These are phyloP conservation scores for Synergus gifuensis DNA, from an alignment of 2,888 invertebrate species.

Conservation along the genomic window DNA sequence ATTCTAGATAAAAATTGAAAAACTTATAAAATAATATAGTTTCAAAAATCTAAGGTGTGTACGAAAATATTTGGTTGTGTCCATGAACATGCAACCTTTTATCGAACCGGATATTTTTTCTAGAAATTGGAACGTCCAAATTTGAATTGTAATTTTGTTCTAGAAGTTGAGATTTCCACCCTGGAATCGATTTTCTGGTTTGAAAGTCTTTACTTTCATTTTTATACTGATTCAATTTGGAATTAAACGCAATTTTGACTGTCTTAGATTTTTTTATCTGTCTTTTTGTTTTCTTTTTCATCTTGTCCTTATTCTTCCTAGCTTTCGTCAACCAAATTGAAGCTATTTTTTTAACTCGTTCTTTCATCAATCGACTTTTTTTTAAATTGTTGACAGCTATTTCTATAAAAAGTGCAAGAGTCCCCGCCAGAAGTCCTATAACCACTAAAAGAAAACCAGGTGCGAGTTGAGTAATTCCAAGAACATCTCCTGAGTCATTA, in stretches of 20 bases:
- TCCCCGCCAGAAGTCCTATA: slow-evolving; percentile 23
- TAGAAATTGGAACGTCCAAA: not conserved
- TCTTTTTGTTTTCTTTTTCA: not conserved
- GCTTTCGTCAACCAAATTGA: not conserved
- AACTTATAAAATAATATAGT: too few species aligned
- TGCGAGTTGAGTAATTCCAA: slow-evolving; percentile 48
- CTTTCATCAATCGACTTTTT: not conserved
- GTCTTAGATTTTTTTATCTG: not conserved
- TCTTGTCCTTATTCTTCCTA: not conserved
- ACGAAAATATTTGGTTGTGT: not conserved
- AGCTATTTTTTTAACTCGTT: not conserved
- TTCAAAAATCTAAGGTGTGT: not conserved
- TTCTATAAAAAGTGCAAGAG: slow-evolving; percentile 26
- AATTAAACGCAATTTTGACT: not conserved
- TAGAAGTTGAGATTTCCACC: not conserved
- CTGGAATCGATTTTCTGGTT: not conserved
- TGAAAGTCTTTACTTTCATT: not conserved
- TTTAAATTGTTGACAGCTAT: not conserved
- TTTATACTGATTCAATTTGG: not conserved
- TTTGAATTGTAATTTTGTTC: not conserved
- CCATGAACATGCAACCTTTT: not conserved
- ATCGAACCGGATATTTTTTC: not conserved
- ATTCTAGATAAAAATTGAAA: not conserved
- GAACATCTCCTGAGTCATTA: slow-evolving; percentile 34
- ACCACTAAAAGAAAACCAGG: slow-evolving; percentile 49